These are phyloP conservation scores for Romanogobio albipinnatus DNA, from an alignment of 2,113 vertebrate species.

Conservation along the genomic window DNA sequence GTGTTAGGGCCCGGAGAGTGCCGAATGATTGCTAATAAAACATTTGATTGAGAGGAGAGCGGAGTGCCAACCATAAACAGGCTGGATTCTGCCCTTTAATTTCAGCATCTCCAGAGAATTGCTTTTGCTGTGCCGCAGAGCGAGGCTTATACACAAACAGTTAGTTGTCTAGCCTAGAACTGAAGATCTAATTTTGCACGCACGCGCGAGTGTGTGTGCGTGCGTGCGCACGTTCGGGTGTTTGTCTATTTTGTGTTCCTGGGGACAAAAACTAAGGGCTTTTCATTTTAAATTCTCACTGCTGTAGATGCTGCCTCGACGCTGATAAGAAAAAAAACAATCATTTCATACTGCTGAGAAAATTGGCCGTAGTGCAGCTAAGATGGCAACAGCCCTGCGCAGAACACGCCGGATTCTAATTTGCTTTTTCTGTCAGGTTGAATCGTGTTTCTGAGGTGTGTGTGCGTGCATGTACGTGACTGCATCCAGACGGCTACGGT, in stretches of 20 bases:
- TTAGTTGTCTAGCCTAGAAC: conserved; percentile 77
- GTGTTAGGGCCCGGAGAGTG: conserved; percentile 70
- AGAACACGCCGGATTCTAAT: conserved; percentile 23
- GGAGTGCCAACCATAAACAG: conserved; percentile 77
- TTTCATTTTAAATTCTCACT: conserved; percentile 59
- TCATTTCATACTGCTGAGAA: conserved; percentile 59
- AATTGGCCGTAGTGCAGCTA: conserved; percentile 54
- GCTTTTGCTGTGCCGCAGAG: conserved; percentile 74
- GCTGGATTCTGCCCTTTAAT: conserved; percentile 81
- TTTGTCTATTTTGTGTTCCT: conserved; percentile 50
- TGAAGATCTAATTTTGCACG: conserved; percentile 77
- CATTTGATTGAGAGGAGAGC: conserved; percentile 79
- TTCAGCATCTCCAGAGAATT: conserved; percentile 77
- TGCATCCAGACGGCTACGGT: conserved; percentile 46
- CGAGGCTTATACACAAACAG: conserved; percentile 73
- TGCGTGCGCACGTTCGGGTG: conserved; percentile 39
- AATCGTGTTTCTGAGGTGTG: conserved; percentile 13
- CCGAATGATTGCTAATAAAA: conserved; percentile 82
- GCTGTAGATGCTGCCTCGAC: conserved; percentile 46
- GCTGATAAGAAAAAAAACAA: conserved; percentile 56
- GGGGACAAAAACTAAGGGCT: conserved; percentile 57
- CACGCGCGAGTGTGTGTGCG: conserved; percentile 56
- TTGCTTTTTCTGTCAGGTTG: conserved; percentile 30
- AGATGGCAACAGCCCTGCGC: conserved; percentile 50
- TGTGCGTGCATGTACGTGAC: conserved; percentile 51